A percentile compares a stretch with the other conserved stretches of the same genome.
These are phyloP conservation scores for Cephus rjabovi DNA, from an alignment of 2,888 invertebrate genomes.

Conservation along the genomic window DNA sequence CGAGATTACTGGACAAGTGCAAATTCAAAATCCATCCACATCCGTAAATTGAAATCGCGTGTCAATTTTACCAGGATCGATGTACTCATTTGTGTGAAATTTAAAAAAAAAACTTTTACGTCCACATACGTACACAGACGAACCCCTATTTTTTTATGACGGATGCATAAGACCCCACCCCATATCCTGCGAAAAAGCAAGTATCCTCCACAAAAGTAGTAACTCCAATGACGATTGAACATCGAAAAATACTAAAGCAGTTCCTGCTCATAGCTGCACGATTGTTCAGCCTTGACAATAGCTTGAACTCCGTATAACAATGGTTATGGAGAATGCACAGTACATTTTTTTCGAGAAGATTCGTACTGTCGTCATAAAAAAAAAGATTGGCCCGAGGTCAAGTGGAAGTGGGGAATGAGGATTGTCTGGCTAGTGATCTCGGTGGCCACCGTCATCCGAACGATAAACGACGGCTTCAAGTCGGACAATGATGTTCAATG, in stretches of 20 bases:
- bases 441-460: slow-evolving; percentile 30
- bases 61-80: too few species aligned
- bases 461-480: slow-evolving; percentile 56
- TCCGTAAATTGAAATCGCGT: too few species aligned
- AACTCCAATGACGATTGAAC: neutral
- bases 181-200: too few species aligned
- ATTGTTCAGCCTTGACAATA: neutral
- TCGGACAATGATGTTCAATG: slow-evolving; percentile 60
- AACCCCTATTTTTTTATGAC: too few species aligned
- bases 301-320: neutral
- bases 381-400: neutral
- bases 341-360: neutral
- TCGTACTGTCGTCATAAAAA: neutral
- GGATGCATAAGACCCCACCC: too few species aligned
- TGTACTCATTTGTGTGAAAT: too few species aligned
- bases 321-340: neutral
- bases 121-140: too few species aligned
- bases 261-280: neutral
- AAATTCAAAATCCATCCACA: too few species aligned
- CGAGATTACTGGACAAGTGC: too few species aligned
- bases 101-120: too few species aligned
- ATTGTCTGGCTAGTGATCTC: slow-evolving; percentile 24
- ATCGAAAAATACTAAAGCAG: neutral
- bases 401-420: slow-evolving; percentile 13
- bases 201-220: too few species aligned